phyloP scores from a whole-genome alignment of 2,797 vertebrate genomes.

The Brachyrhaphis roseni region DNA sequence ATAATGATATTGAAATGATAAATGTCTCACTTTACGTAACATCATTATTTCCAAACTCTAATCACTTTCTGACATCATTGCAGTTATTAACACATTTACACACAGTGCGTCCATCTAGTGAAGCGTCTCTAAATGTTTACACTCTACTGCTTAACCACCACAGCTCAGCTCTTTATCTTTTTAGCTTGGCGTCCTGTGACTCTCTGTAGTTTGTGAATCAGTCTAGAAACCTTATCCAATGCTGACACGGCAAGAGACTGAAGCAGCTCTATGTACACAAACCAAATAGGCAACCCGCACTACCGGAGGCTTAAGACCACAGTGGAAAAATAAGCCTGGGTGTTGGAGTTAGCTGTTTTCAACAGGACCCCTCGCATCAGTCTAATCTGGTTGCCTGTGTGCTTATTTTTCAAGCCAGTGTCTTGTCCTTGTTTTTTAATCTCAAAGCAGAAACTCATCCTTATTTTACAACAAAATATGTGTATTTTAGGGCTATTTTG shows the following conservation, averaged over 20 bases:
- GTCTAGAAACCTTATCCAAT: constrained; percentile 16
- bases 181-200: constrained; percentile 17
- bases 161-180: constrained; percentile 28
- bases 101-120: neutral
- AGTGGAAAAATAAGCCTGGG: constrained; percentile 24
- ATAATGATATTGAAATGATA: neutral
- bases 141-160: neutral
- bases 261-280: constrained; percentile 23
- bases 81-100: neutral
- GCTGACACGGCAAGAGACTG: constrained; percentile 30
- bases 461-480: constrained; percentile 13
- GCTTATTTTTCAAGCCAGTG: constrained; percentile 38
- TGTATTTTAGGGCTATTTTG: constrained; percentile 39
- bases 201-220: constrained; percentile 44
- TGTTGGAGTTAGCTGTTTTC: constrained; percentile 59
- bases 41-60: neutral
- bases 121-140: constrained; percentile 32
- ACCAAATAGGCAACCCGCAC: constrained; percentile 37
- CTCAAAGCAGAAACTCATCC: constrained; percentile 27
- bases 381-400: constrained; percentile 1
- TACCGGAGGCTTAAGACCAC: constrained; percentile 37
- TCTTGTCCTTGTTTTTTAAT: constrained; percentile 33
- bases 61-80: constrained; percentile 8
- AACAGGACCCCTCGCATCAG: constrained; percentile 3
- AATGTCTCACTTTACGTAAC: neutral